Evolutionary conservation across 1,140 invertebrate species (phyloP).

Genomic region (Eriosoma lanigerum): DNA sequence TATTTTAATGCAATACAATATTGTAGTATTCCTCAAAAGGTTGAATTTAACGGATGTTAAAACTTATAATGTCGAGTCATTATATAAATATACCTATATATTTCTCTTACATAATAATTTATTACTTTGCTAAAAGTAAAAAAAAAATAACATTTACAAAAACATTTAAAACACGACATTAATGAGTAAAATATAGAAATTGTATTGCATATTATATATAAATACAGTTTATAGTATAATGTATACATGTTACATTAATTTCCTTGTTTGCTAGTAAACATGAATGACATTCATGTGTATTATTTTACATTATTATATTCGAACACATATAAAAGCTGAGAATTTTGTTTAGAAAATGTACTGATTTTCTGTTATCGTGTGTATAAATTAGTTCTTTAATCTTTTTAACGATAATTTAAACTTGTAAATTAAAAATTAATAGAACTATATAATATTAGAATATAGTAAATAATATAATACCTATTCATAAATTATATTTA

Average conservation of each 20-base stretch:
- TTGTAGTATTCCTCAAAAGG: too few species aligned
- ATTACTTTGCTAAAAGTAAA: not conserved
- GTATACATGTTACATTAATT: conserved; percentile 8
- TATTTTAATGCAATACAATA: too few species aligned
- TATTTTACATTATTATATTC: not conserved
- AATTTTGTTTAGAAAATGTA: too few species aligned
- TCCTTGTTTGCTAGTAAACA: not conserved
- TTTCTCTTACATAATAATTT: conserved; percentile 10
- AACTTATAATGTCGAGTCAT: conserved; percentile 20
- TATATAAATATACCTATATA: not conserved
- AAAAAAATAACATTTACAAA: not conserved
- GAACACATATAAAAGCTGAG: too few species aligned
- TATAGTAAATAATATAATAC: too few species aligned
- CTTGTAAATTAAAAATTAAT: too few species aligned
- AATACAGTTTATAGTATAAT: not conserved
- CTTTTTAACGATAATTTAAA: too few species aligned
- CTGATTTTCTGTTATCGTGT: too few species aligned
- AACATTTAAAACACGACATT: conserved; percentile 5
- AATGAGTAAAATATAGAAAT: conserved; percentile 20
- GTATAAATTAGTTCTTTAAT: too few species aligned
- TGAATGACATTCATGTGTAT: not conserved
- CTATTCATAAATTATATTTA: too few species aligned
- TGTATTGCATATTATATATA: not conserved
- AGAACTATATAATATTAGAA: too few species aligned
- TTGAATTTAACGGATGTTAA: not conserved